Evolutionary conservation across 1,140 invertebrate species (phyloP).

Genomic region (Bombus balteatus): DNA sequence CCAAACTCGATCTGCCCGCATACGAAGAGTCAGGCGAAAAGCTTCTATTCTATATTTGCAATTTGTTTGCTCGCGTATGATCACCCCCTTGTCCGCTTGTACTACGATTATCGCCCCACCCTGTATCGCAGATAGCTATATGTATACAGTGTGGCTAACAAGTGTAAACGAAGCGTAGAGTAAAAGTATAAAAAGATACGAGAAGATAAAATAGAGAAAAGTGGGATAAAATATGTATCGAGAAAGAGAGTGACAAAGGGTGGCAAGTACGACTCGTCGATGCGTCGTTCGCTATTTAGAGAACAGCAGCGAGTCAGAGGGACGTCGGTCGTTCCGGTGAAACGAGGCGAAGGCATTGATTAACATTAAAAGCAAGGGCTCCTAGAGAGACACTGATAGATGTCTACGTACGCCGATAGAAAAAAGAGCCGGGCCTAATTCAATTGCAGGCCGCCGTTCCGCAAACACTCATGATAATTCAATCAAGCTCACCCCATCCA

Average conservation of each 20-base stretch:
- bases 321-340: background rate
- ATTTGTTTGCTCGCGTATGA: too few relatives aligned
- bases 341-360: constrained; percentile 36
- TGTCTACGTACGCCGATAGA: constrained; percentile 71
- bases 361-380: constrained; percentile 37
- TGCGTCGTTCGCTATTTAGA: background rate
- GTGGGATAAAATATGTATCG: too few relatives aligned
- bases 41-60: too few relatives aligned
- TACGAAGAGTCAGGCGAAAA: too few relatives aligned
- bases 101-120: too few relatives aligned
- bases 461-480: constrained; percentile 83
- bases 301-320: background rate
- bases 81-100: too few relatives aligned
- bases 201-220: too few relatives aligned
- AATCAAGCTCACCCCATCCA: constrained; percentile 76
- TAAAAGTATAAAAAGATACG: too few relatives aligned
- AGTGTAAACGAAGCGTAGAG: too few relatives aligned
- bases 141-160: too few relatives aligned
- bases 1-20: rapidly evolving
- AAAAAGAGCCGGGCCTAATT: constrained; percentile 75
- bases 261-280: background rate
- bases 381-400: constrained; percentile 70
- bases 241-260: too few relatives aligned
- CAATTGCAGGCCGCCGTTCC: constrained; percentile 81
- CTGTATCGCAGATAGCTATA: too few relatives aligned